Evolutionary conservation across 2,888 invertebrate genomes (phyloP), one percentile per base, ranked within the genome.

Genomic region (Rhamphomyia laevipes): DNA sequence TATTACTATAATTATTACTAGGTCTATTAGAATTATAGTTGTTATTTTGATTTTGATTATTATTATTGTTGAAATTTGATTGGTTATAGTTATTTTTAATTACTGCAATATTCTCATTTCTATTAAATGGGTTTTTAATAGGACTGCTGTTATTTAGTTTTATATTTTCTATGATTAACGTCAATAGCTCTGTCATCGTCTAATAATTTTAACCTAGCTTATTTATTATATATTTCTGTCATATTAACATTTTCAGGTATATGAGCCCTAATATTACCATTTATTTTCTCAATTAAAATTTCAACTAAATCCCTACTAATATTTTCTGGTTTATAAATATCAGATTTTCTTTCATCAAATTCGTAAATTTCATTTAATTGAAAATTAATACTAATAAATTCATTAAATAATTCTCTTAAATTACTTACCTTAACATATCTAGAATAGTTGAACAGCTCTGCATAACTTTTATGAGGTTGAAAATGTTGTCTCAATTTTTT

Each of bases 241-340:
- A 35, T 33, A 18, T 12, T 18, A 16, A 16, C 17, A 43, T 43
- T 21, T 15, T 42, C 30, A 0, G 44, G 17, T 16, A 30, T 47
- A 31, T 41, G 40, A 13, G 41, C 46, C 12, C 46, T 47, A 21
- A 41, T 47, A 13, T 47, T 47, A 3, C 31, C 41, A 30, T 47
- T 16, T 10, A 41, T 30, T 30, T 47, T 41, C 31, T 47, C 41
- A 38, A 27, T 31, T 30, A 30, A 41, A 18, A 35, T 45, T 49
- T 18, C 51, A n/a, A 63, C 62, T 45, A 23, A 27, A 45, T 33
- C 40, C 15, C 15, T 18, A 35, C 16, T 17, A 21, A 43, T n/a
- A 13, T 43, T 43, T 37, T 35, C 17, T 30, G 30, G 43, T 42
- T 46, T 31, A 30, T 23, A 43, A 37, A 27, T n/a, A 13, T 33